phyloP scores from a whole-genome alignment of 2,797 vertebrate genomes.

The Pristis pectinata region DNA sequence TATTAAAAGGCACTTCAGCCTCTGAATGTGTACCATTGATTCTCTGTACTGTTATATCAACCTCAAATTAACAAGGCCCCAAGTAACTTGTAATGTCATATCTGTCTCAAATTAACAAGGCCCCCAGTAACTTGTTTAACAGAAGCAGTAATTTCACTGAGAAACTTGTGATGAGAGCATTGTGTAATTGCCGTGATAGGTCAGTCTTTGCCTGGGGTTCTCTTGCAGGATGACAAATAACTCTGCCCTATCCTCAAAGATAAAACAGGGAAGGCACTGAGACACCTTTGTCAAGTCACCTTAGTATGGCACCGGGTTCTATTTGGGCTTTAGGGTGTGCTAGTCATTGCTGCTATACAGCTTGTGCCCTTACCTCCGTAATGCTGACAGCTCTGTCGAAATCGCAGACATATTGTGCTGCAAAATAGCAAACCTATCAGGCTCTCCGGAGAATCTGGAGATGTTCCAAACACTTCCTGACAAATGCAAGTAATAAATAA shows the following conservation, averaged over 20 bases:
- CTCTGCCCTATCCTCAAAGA: neutral
- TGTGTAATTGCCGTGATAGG: neutral
- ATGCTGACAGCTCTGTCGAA: neutral
- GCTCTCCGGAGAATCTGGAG: slow-evolving; percentile 17
- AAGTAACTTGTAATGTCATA: neutral
- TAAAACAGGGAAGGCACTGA: neutral
- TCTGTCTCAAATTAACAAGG: neutral
- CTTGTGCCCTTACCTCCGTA: neutral
- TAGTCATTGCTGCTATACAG: neutral
- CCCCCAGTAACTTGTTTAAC: no score
- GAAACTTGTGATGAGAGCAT: neutral
- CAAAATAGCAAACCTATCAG: neutral
- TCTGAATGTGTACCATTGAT: neutral
- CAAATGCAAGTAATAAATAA: slow-evolving; percentile 36
- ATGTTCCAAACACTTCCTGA: slow-evolving; percentile 34
- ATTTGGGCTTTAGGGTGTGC: neutral
- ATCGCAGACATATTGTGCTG: neutral
- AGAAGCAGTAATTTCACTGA: neutral
- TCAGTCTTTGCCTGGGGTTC: neutral
- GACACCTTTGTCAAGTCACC: neutral
- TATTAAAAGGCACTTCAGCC: neutral
- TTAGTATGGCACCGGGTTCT: neutral
- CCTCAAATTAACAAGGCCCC: neutral
- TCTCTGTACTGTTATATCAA: no score
- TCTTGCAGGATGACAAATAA: neutral